phyloP scores from a whole-genome alignment of 35 echinoderm and acorn worm species.

The Lytechinus variegatus region DNA sequence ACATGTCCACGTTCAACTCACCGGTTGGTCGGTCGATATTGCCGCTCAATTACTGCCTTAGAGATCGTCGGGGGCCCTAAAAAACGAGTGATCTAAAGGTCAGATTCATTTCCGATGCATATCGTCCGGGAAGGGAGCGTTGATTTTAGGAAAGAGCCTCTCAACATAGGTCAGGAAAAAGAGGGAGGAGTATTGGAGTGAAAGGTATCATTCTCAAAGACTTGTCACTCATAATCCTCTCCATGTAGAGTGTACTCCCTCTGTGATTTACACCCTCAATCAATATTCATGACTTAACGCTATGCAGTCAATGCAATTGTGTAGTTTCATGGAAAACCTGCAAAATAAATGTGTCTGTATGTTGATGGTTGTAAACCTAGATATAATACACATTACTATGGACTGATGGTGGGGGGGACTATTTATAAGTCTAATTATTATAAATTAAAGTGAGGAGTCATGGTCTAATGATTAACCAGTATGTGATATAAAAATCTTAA shows the following conservation, averaged over 20 bases:
- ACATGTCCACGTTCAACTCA: not conserved
- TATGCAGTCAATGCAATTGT: not conserved
- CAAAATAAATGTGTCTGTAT: not conserved
- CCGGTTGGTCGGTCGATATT: not conserved
- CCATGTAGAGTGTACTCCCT: slow-evolving; percentile 1
- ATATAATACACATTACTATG: not conserved
- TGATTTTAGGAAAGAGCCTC: slow-evolving; percentile 2
- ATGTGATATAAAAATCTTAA: too few species aligned
- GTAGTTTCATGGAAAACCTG: not conserved
- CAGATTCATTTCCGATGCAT: slow-evolving; percentile 23
- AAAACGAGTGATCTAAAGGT: slow-evolving; percentile 7
- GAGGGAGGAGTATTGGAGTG: not conserved
- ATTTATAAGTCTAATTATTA: too few species aligned
- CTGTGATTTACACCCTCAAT: not conserved
- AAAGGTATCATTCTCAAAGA: not conserved
- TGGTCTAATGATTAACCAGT: too few species aligned
- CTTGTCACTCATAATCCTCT: not conserved
- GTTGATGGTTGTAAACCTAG: not conserved
- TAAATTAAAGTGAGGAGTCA: too few species aligned
- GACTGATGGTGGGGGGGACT: too few species aligned
- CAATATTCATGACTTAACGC: not conserved
- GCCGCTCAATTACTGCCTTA: slow-evolving; percentile 27
- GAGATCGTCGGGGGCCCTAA: slow-evolving; percentile 20
- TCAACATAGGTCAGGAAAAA: not conserved
- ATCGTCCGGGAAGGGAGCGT: not conserved